These are phyloP conservation scores for Clivina fossor DNA, from an alignment of 2,888 invertebrate species.

Conservation along the genomic window DNA sequence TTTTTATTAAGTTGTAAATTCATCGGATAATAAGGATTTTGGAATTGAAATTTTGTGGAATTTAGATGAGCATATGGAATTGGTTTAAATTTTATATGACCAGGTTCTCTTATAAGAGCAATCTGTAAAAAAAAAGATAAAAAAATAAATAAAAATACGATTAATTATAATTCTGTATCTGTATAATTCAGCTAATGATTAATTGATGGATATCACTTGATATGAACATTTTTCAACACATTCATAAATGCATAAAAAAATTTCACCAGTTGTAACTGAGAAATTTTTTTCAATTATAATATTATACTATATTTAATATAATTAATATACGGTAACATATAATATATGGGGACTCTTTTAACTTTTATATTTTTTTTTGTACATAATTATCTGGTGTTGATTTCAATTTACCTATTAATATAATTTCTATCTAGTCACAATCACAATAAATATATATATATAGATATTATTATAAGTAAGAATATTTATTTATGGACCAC, in stretches of 20 bases:
- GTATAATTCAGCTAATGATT: constrained; percentile 36
- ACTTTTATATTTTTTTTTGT: constrained; percentile 49
- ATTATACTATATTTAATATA: constrained; percentile 27
- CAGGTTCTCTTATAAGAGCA: too few relatives aligned
- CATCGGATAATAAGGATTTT: background rate
- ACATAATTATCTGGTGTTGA: constrained; percentile 53
- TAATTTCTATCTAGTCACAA: constrained; percentile 47
- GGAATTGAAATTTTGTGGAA: too few relatives aligned
- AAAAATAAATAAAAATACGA: constrained; percentile 16
- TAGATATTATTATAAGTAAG: constrained; percentile 43
- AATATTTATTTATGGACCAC: constrained; percentile 45
- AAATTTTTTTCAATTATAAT: constrained; percentile 24
- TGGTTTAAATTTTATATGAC: too few relatives aligned
- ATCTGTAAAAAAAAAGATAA: background rate
- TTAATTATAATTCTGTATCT: constrained; percentile 25
- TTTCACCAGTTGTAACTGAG: constrained; percentile 28
- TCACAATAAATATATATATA: constrained; percentile 48
- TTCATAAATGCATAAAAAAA: constrained; percentile 28
- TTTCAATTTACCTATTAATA: constrained; percentile 40
- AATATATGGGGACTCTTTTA: constrained; percentile 33
- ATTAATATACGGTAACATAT: constrained; percentile 29
- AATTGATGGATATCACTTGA: constrained; percentile 52
- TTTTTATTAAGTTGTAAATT: too few relatives aligned
- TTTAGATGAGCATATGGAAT: too few relatives aligned
- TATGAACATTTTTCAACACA: constrained; percentile 44